Evolutionary conservation across 2,797 vertebrate species (phyloP).

Genomic region (Lacerta viridis): DNA sequence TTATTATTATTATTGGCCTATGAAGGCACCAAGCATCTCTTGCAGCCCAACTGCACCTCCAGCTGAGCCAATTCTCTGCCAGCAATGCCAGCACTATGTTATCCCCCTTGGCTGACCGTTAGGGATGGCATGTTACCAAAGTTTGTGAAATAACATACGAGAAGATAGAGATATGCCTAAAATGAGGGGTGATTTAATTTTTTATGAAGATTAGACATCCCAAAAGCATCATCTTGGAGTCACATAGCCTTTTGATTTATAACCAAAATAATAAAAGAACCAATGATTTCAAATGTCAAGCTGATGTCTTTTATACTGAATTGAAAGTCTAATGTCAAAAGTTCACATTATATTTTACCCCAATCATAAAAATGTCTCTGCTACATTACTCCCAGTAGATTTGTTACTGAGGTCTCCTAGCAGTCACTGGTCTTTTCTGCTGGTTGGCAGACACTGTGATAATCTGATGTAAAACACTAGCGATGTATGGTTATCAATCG

Average conservation of each 20-base stretch:
- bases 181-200: background rate
- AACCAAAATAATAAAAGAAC: background rate
- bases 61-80: background rate
- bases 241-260: background rate
- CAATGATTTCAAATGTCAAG: slow-evolving; percentile 35
- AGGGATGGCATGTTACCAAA: slow-evolving; percentile 20
- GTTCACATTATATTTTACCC: slow-evolving; percentile 29
- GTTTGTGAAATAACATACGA: slow-evolving; percentile 39
- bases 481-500: background rate
- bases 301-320: slow-evolving; percentile 15
- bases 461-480: slow-evolving; percentile 21
- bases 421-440: background rate
- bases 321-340: slow-evolving; percentile 16
- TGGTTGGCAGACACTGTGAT: background rate
- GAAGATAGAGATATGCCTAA: slow-evolving; percentile 27
- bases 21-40: background rate
- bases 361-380: slow-evolving; percentile 24
- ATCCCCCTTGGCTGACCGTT: background rate
- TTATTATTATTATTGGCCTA: no score
- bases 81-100: background rate
- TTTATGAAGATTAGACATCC: slow-evolving; percentile 1
- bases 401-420: slow-evolving; percentile 12
- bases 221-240: slow-evolving; percentile 1
- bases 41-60: background rate
- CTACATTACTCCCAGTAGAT: background rate